These are phyloP conservation scores for Lycaena phlaeas DNA, from an alignment of 2,888 invertebrate genomes.

Conservation along the genomic window DNA sequence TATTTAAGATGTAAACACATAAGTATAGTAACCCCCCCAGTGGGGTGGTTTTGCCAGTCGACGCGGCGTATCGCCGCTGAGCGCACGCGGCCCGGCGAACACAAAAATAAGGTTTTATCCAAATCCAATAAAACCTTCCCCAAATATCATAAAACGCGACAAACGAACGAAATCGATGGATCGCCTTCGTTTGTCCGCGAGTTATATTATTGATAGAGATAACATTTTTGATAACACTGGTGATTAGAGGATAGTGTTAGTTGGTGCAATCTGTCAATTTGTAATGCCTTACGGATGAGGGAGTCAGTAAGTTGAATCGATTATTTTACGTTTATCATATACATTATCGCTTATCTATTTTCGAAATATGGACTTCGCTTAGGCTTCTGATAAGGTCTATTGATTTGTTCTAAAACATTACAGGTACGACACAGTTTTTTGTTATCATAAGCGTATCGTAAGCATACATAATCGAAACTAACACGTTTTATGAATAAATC, in stretches of 20 bases:
- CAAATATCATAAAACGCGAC: neutral
- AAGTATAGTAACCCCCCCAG: conserved; percentile 45
- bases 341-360: too few relatives aligned
- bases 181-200: neutral
- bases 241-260: conserved; percentile 2
- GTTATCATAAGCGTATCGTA: too few relatives aligned
- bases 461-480: too few relatives aligned
- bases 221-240: conserved; percentile 7
- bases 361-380: too few relatives aligned
- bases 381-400: too few relatives aligned
- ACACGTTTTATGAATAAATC: too few relatives aligned
- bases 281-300: conserved; percentile 21
- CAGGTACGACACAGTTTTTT: too few relatives aligned
- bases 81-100: conserved; percentile 32
- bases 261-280: conserved; percentile 15
- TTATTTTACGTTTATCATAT: too few relatives aligned
- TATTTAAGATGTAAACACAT: conserved; percentile 68
- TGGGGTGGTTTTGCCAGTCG: conserved; percentile 43
- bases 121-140: neutral
- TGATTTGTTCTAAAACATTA: too few relatives aligned
- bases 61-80: conserved; percentile 49
- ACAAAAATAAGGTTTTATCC: conserved; percentile 17
- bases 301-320: conserved; percentile 18
- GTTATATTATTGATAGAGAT: neutral
- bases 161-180: neutral